Evolutionary conservation across 2,113 vertebrate species (phyloP).

Genomic region (Eulemur macaco): DNA sequence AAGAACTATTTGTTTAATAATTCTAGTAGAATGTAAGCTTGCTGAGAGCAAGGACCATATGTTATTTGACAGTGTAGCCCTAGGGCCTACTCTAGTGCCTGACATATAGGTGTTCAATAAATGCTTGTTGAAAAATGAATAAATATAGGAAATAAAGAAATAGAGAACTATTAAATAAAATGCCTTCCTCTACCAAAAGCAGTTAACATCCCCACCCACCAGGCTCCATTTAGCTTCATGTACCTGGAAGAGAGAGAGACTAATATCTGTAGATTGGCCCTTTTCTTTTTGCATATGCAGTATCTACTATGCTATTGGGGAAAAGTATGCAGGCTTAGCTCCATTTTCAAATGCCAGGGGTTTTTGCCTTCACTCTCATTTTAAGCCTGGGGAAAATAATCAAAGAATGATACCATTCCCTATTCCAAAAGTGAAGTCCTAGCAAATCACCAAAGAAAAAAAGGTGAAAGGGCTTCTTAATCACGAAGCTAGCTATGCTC

Average conservation of each 20-base stretch:
- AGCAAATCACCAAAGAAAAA: neutral
- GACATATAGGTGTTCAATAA: neutral
- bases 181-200: neutral
- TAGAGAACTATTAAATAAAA: neutral
- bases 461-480: conserved; percentile 27
- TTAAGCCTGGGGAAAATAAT: conserved; percentile 50
- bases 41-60: neutral
- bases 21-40: neutral
- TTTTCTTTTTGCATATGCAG: neutral
- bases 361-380: conserved; percentile 17
- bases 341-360: conserved; percentile 1
- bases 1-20: neutral
- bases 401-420: neutral
- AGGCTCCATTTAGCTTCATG: neutral
- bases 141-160: conserved; percentile 32
- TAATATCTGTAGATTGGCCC: neutral
- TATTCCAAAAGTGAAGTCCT: conserved; percentile 21
- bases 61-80: neutral
- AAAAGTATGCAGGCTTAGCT: neutral
- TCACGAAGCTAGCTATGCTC: conserved; percentile 46
- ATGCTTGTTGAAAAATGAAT: conserved; percentile 14
- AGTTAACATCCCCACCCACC: neutral
- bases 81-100: neutral
- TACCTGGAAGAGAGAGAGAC: neutral
- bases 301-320: neutral